Conservation (phyloP, 2,113 vertebrate genomes). For the Oceanodroma tethys region DNA sequence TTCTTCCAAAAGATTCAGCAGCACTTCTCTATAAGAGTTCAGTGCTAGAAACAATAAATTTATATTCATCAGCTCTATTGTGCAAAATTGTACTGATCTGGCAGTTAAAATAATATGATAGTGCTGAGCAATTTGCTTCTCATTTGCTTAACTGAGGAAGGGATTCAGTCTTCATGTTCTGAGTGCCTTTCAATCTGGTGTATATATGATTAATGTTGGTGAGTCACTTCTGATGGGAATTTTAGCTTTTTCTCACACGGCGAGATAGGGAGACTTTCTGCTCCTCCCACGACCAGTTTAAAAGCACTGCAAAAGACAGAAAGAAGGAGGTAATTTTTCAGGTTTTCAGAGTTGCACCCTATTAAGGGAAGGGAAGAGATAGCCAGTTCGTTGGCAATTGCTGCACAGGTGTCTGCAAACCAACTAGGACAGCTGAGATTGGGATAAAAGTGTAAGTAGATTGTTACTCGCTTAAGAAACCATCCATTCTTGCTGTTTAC, state of each 20-base stretch:
- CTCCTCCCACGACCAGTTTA: constrained; percentile 31
- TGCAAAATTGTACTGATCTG: background rate
- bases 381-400: background rate
- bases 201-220: constrained; percentile 49
- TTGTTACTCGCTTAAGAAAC: background rate
- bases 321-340: background rate
- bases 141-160: constrained; percentile 8
- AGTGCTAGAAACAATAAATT: background rate
- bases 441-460: constrained; percentile 30
- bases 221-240: constrained; percentile 55
- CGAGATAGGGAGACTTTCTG: background rate
- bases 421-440: background rate
- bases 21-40: background rate
- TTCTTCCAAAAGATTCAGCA: background rate
- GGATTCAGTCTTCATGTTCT: background rate
- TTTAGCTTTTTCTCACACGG: constrained; percentile 4
- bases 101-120: background rate
- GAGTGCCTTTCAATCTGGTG: constrained; percentile 39
- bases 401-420: background rate
- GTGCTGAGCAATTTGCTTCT: constrained; percentile 13
- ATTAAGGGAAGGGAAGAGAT: background rate
- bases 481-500: background rate
- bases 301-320: background rate
- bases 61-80: background rate
- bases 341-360: background rate